These are phyloP conservation scores for Hirtodrosophila trivittata DNA, from an alignment of 2,888 invertebrate species.

Conservation along the genomic window DNA sequence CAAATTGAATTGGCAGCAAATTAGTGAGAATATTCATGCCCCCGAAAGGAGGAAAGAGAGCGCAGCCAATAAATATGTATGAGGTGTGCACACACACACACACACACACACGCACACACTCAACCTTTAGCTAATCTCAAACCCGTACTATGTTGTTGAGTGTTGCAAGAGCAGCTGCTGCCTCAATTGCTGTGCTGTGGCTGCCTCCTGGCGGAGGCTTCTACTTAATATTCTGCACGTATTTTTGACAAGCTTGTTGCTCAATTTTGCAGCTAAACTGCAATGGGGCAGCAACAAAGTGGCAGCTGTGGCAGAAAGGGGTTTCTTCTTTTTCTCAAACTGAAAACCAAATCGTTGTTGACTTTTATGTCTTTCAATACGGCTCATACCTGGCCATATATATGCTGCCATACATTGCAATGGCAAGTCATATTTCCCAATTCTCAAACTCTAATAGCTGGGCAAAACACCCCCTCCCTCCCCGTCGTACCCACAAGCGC, in stretches of 20 bases:
- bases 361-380: constrained; percentile 27
- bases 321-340: too few relatives aligned
- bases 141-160: constrained; percentile 17
- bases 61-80: constrained; percentile 58
- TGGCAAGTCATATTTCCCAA: constrained; percentile 29
- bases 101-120: too few relatives aligned
- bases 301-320: constrained; percentile 1
- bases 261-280: constrained; percentile 56
- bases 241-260: constrained; percentile 61
- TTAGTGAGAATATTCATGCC: constrained; percentile 60
- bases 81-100: constrained; percentile 31
- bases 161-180: constrained; percentile 17
- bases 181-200: not conserved
- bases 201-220: constrained; percentile 1
- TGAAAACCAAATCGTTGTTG: constrained; percentile 20
- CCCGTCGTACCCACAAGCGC: not conserved
- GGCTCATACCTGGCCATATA: not conserved
- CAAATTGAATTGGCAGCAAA: constrained; percentile 63
- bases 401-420: constrained; percentile 16
- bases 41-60: constrained; percentile 11
- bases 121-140: not conserved
- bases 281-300: constrained; percentile 6
- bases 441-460: constrained; percentile 25
- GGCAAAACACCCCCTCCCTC: not conserved
- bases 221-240: constrained; percentile 56